Evolutionary conservation across 2,888 invertebrate species (phyloP), one percentile per base, ranked within the genome.

Genomic region (Elegia similella): DNA sequence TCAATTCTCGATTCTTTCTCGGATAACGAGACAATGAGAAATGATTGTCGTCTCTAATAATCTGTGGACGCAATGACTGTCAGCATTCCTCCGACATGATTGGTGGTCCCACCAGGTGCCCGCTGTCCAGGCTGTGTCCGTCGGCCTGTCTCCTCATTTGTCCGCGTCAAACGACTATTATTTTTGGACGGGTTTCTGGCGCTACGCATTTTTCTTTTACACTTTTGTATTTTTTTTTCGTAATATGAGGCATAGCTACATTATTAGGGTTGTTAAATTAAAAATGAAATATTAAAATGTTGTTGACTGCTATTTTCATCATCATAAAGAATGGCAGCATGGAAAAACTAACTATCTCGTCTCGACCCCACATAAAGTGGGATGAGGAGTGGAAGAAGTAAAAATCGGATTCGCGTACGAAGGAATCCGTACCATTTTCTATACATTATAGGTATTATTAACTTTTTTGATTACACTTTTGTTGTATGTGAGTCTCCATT

Each of bases 81-180:
- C 48, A 38, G 52, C 43, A 44, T 50, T 56, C 52, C 15, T 50
- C 15, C 32, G 16, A 42, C 52, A 43, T 52, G 44, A 44, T 32
- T 47, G 52, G 42, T 46, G 42, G 52, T 34, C 50, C 42, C 66
- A 69, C 73, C 79, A 79, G 78, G 79, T 74, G 80, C 30, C 54
- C 44, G 32, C 32, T 44, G 32, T 70, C 68, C 58, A 59, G 58
- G 62, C 64, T 68, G 66, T 67, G 68, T 69, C 68, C 58, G 66
- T 68, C n/a, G n/a, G n/a, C n/a, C 68, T 59, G 57, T 54, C 42
- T 52, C 10, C 67, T 71, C 73, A 80, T 81, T 77, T 73, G 74
- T 81, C 69, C 59, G 57, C 64, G 77, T 78, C 76, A 73, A 61
- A 64, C 64, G 58, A 56, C 62, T 68, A 73, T 73, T 78, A 81